Evolutionary conservation across 2,113 vertebrate species (phyloP), one percentile per base, ranked within the genome.

Genomic region (Mustelus asterias): DNA sequence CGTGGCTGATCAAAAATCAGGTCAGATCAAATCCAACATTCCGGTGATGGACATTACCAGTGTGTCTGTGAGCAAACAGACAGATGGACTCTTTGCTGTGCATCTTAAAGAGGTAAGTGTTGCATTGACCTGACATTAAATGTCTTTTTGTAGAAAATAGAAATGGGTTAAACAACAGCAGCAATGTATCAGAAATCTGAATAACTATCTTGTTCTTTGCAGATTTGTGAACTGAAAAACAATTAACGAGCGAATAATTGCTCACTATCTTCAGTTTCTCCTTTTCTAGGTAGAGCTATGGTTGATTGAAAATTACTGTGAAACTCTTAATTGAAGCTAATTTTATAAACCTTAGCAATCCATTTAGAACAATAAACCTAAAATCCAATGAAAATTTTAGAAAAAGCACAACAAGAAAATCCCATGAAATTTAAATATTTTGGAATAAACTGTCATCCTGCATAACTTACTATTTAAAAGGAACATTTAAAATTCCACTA

Each of bases 1-100:
- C 69, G 98, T 99, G 96, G 99, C 98, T 4, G 99, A 99, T 97
- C 99, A 99, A 96, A 99, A 99, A 96, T 99, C 99, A 0, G 99
- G 99, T 26, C 98, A 99, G 96, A 98, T 99, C 96, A 99, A 99
- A 96, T 98, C 98, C 48, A 99, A 98, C 94, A 98, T 99, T 85
- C 98, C 99, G 0, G 97, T 99, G 96, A 98, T 97, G 3, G 99
- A 99, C 96, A 98, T 99, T 95, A 98, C 97, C 80, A 99, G 99
- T 54, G 98, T 99, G 41, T 99, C 99, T 0, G 99, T 99, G 97
- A 99, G 99, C 97, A 98, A 98, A 1, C 99, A 99, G 69, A 98
- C 97, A 0, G 99, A 99, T 80, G 98, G 99, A 89, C 99, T 99
- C 97, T 99, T 99, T 65, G 99, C 99, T 1, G 98, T 99, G 44